Base-by-base conservation (phyloP, 2,113 vertebrate genomes). In the Percopsis transmontana region DNA sequence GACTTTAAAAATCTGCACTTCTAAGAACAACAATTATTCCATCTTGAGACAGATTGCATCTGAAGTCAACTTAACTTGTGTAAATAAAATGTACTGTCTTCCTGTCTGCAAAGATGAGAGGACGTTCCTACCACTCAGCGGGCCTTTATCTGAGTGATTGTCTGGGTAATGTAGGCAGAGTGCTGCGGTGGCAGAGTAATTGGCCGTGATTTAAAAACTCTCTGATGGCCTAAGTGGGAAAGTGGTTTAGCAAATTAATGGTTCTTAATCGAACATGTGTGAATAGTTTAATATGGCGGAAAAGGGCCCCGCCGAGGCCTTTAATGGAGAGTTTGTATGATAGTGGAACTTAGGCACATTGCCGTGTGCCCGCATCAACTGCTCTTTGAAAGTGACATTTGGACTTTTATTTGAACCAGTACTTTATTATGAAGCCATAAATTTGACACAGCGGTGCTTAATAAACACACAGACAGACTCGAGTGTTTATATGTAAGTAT, bases 181-280 rank as follows among this genome's bases (percentile, higher is more conserved):
- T 62, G 81, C 77, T 72, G 70, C 50, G 85, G 75, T 70, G 74
- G 81, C 79, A 64, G 77, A 40, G 71, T 87, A 85, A 85, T 87
- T 87, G 85, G 70, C 77, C 66, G 56, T 87, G 85, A 89, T 87
- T 86, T 85, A 85, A 85, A 84, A 85, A 77, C 53, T 57, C 82
- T 85, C 81, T 67, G 72, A 86, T 70, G 77, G 82, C 75, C 79
- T 69, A 73, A 87, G 80, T 81, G 72, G 72, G 70, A 84, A 77
- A 69, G 56, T 67, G 61, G 65, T 83, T 85, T 65, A 68, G 62
- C 66, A 80, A 87, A 87, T 79, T 56, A 85, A 84, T 77, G 79
- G 72, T 73, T 70, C 72, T 82, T 82, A 87, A 82, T 82, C 68
- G 66, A 82, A 87, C 73, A 56, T 56, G 70, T 84, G 77, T 64